These are phyloP conservation scores for Chymomyza costata DNA, from an alignment of 1,140 invertebrate genomes.

Conservation along the genomic window DNA sequence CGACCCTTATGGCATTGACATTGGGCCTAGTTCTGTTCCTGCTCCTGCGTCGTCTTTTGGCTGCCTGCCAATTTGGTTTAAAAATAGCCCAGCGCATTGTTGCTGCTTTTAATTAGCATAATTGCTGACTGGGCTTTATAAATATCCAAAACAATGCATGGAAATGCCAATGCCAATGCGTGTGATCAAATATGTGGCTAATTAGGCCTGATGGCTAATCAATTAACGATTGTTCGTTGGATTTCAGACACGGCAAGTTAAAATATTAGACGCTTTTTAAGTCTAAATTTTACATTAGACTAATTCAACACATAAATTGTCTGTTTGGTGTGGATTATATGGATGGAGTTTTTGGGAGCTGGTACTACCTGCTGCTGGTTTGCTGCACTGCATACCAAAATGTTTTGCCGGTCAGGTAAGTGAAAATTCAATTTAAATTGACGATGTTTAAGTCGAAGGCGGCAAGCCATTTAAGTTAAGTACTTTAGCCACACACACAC, in stretches of 20 bases:
- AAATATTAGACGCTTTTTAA: slow-evolving; percentile 16
- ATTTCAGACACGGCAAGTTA: slow-evolving; percentile 2
- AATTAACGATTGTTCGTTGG: slow-evolving; percentile 39
- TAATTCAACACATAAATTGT: slow-evolving; percentile 69
- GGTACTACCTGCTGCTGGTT: not conserved
- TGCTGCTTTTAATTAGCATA: slow-evolving; percentile 61
- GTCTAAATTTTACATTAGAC: slow-evolving; percentile 67
- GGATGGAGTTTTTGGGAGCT: too few relatives aligned
- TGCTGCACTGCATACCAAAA: slow-evolving; percentile 56
- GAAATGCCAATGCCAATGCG: slow-evolving; percentile 28
- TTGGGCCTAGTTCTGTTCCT: not conserved
- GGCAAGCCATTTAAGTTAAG: slow-evolving; percentile 70
- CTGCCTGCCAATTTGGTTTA: slow-evolving; percentile 42
- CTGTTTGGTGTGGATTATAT: slow-evolving; percentile 14
- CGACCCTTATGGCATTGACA: slow-evolving; percentile 23
- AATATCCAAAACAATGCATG: slow-evolving; percentile 12
- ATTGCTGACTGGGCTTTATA: slow-evolving; percentile 44
- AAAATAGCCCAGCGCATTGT: slow-evolving; percentile 55
- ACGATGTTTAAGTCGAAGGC: slow-evolving; percentile 29
- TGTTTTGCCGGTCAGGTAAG: slow-evolving; percentile 43
- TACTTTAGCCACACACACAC: slow-evolving; percentile 46
- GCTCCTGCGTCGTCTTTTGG: slow-evolving; percentile 5
- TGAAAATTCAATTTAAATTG: slow-evolving; percentile 75
- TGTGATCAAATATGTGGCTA: slow-evolving; percentile 50
- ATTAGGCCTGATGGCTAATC: slow-evolving; percentile 64